A percentile compares a stretch with the other conserved stretches of the same genome.
phyloP scores from a whole-genome alignment of 1,140 invertebrate species.

The Calliphora vicina region DNA sequence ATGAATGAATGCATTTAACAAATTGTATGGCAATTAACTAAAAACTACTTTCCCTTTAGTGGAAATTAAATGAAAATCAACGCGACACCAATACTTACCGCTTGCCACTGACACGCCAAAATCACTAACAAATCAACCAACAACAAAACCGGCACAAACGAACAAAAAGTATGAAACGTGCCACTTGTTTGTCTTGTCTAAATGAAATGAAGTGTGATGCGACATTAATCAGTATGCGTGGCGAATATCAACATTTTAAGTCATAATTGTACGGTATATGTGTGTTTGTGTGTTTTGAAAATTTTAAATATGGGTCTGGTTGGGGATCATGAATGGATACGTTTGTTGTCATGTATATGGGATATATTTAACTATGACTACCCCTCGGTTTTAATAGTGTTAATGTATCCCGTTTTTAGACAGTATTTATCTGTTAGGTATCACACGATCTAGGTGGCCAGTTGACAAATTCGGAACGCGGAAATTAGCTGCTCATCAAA shows the following conservation, averaged over 20 bases:
- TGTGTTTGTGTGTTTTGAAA: not conserved
- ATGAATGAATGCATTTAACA: not conserved
- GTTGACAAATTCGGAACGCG: too few species aligned
- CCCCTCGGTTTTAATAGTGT: too few species aligned
- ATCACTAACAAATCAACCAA: not conserved
- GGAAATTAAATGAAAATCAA: not conserved
- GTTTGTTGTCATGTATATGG: not conserved
- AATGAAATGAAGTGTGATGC: not conserved
- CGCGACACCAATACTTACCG: not conserved
- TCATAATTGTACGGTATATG: constrained; percentile 9
- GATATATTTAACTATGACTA: not conserved
- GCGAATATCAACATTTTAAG: constrained; percentile 12
- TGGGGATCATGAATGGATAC: not conserved
- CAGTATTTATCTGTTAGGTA: too few species aligned
- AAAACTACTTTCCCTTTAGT: not conserved
- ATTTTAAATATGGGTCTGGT: too few species aligned
- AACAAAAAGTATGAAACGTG: not conserved
- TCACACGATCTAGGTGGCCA: too few species aligned
- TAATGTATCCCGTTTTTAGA: too few species aligned
- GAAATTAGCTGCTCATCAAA: too few species aligned
- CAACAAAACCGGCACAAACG: not conserved
- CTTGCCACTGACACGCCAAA: not conserved
- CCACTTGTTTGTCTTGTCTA: not conserved
- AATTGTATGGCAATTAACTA: not conserved
- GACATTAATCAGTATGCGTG: constrained; percentile 31